Evolutionary conservation across 2,113 vertebrate genomes (phyloP).

Genomic region (Gymnobelideus leadbeateri): DNA sequence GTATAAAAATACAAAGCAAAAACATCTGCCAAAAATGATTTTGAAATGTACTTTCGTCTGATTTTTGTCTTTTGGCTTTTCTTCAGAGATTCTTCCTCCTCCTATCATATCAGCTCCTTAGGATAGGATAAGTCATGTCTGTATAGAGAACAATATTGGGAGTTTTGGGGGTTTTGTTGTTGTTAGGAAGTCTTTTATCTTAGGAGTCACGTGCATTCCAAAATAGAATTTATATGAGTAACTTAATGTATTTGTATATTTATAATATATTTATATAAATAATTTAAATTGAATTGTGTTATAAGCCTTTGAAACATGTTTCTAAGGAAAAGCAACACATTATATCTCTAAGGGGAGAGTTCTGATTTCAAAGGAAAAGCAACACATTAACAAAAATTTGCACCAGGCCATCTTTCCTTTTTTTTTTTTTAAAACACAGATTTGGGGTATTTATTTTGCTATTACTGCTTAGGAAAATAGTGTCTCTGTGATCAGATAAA

Average conservation of each 20-base stretch:
- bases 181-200: not conserved
- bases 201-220: not conserved
- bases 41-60: slow-evolving; percentile 36
- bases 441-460: slow-evolving; percentile 2
- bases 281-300: not conserved
- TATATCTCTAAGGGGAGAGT: not conserved
- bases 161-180: not conserved
- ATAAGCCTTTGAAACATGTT: not conserved
- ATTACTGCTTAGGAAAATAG: slow-evolving; percentile 28
- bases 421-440: not conserved
- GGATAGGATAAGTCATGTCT: slow-evolving; percentile 30
- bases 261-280: slow-evolving; percentile 29
- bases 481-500: not conserved
- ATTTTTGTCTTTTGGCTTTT: slow-evolving; percentile 43
- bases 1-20: slow-evolving; percentile 18
- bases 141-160: not conserved
- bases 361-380: slow-evolving; percentile 19
- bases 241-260: slow-evolving; percentile 16
- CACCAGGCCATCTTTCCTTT: not conserved
- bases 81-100: slow-evolving; percentile 23
- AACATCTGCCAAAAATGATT: slow-evolving; percentile 34
- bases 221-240: not conserved
- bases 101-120: slow-evolving; percentile 8
- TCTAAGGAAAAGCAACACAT: not conserved
- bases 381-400: not conserved